Conservation (phyloP, 2,113 vertebrate species). For the Ophiodon elongatus region DNA sequence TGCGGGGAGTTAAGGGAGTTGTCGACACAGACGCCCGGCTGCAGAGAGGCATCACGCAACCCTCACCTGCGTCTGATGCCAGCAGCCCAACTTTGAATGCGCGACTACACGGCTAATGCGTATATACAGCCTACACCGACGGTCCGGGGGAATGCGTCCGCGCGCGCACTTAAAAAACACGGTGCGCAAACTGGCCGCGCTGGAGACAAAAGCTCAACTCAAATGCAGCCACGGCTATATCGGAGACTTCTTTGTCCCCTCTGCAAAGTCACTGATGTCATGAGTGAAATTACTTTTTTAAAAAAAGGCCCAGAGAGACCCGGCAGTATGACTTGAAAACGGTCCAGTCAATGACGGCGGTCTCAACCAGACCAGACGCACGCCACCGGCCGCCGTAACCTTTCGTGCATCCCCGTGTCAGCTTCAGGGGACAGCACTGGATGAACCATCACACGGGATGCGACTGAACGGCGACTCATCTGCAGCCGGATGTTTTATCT, state of each 20-base stretch:
- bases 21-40: constrained; percentile 46
- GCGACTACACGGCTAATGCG: constrained; percentile 25
- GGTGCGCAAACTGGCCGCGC: constrained; percentile 28
- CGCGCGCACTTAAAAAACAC: constrained; percentile 21
- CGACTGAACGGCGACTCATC: constrained; percentile 14
- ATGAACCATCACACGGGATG: neutral
- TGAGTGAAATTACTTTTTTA: neutral
- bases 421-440: constrained; percentile 19
- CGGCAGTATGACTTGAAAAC: neutral
- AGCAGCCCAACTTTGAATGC: constrained; percentile 42
- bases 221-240: neutral
- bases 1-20: constrained; percentile 57
- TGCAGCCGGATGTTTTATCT: constrained; percentile 3
- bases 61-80: constrained; percentile 27
- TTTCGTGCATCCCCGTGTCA: constrained; percentile 37
- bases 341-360: constrained; percentile 33
- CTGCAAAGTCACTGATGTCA: constrained; percentile 20
- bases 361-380: constrained; percentile 38
- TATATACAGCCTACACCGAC: neutral
- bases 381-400: constrained; percentile 42
- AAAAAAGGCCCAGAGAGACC: neutral
- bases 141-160: constrained; percentile 11
- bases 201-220: constrained; percentile 36
- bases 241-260: neutral
- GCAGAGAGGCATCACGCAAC: constrained; percentile 13